A percentile compares a stretch with the other conserved stretches of the same genome.
phyloP scores from a whole-genome alignment of 1,140 invertebrate genomes.

The Dreissena polymorpha region DNA sequence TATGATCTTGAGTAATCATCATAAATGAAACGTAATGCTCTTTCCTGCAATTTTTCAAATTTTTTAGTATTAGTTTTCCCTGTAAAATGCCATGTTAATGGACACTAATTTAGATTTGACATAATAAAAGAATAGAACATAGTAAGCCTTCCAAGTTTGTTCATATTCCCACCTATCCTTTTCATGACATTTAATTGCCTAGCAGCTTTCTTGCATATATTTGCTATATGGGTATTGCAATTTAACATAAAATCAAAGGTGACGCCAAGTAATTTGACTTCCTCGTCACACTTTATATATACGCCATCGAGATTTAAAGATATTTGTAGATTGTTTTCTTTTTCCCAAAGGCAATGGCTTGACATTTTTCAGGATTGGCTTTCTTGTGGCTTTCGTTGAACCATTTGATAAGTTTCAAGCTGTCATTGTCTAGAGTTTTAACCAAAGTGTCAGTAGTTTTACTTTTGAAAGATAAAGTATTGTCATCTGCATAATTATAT shows the following conservation, averaged over 20 bases:
- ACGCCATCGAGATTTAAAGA: slow-evolving; percentile 5
- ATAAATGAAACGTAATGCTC: slow-evolving; percentile 32
- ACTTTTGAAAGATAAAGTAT: too few species aligned
- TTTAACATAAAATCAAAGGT: slow-evolving; percentile 31
- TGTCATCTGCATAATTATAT: too few species aligned
- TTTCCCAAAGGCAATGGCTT: not conserved
- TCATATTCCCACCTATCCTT: not conserved
- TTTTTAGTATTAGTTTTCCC: slow-evolving; percentile 20
- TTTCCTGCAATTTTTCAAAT: slow-evolving; percentile 26
- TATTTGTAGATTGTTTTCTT: not conserved
- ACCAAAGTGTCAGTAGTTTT: slow-evolving; percentile 20
- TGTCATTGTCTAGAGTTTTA: slow-evolving; percentile 16
- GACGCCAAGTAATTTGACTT: slow-evolving; percentile 25
- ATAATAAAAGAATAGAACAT: not conserved
- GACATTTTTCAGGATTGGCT: slow-evolving; percentile 13
- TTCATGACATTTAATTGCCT: slow-evolving; percentile 28
- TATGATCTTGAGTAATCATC: slow-evolving; percentile 6
- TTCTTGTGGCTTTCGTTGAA: slow-evolving; percentile 16
- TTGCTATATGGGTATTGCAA: slow-evolving; percentile 21
- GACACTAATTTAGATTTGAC: slow-evolving; percentile 20
- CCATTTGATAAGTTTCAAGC: slow-evolving; percentile 11
- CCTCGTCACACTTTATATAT: slow-evolving; percentile 12
- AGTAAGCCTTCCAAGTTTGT: slow-evolving; percentile 23
- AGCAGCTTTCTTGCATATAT: slow-evolving; percentile 2
- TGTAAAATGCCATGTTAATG: slow-evolving; percentile 24